These are phyloP conservation scores for Matsumurasca onukii DNA, from an alignment of 1,140 invertebrate species.

Conservation along the genomic window DNA sequence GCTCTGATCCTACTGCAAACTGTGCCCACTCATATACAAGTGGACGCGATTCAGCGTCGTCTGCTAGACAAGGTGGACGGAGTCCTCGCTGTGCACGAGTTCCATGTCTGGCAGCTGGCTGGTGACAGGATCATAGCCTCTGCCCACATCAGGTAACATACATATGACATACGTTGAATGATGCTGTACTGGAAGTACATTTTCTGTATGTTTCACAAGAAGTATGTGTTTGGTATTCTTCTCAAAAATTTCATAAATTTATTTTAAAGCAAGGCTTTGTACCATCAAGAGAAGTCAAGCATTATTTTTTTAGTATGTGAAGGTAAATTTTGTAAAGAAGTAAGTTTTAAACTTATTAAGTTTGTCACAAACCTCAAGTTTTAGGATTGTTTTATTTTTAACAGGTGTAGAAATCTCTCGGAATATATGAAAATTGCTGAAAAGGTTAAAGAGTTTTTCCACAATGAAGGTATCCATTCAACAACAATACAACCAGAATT, in stretches of 20 bases:
- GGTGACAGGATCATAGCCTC: slow-evolving; percentile 92
- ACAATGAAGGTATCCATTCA: slow-evolving; percentile 89
- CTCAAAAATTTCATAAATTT: too few species aligned
- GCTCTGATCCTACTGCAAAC: slow-evolving; percentile 88
- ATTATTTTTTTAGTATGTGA: too few species aligned
- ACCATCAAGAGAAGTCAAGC: too few species aligned
- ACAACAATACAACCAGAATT: slow-evolving; percentile 95
- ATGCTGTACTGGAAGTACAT: neutral
- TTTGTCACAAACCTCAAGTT: neutral
- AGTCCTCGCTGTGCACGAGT: slow-evolving; percentile 89
- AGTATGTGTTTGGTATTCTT: too few species aligned
- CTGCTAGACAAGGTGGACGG: slow-evolving; percentile 86
- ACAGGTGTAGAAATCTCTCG: slow-evolving; percentile 78
- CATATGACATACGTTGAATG: neutral
- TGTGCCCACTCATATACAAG: slow-evolving; percentile 90
- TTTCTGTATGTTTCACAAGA: too few species aligned
- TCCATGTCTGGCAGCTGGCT: slow-evolving; percentile 92
- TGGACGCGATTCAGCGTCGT: slow-evolving; percentile 82
- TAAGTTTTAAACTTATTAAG: neutral
- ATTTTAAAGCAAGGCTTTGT: slow-evolving; percentile 1
- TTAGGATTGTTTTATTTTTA: slow-evolving; percentile 34
- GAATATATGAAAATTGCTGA: slow-evolving; percentile 93
- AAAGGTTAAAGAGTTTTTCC: slow-evolving; percentile 94
- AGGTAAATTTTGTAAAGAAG: neutral
- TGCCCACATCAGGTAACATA: slow-evolving; percentile 76